phyloP scores from a whole-genome alignment of 1,140 invertebrate species.

The Linepithema humile region DNA sequence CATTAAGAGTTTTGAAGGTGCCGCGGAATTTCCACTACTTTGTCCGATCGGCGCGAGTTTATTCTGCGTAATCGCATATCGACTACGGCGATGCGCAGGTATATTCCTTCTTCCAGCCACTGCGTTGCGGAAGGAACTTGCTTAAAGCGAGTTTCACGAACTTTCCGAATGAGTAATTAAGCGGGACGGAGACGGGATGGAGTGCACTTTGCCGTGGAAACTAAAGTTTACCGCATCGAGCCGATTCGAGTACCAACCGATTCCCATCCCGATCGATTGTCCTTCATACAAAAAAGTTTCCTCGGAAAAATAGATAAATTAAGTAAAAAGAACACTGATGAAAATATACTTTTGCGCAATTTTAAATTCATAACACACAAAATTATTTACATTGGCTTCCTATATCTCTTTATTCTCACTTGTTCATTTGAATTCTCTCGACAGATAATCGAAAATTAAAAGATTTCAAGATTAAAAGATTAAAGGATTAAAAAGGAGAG shows the following conservation, averaged over 20 bases:
- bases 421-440: too few species aligned
- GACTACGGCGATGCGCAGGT: slow-evolving; percentile 52
- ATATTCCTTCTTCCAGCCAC: neutral
- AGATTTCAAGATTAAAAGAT: too few species aligned
- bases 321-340: neutral
- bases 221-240: slow-evolving; percentile 53
- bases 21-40: neutral
- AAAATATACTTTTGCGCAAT: neutral
- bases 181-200: slow-evolving; percentile 52
- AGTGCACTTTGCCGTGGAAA: slow-evolving; percentile 62
- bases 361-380: slow-evolving; percentile 24
- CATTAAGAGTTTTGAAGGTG: slow-evolving; percentile 18
- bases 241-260: slow-evolving; percentile 41
- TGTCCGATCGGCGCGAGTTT: slow-evolving; percentile 50
- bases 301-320: neutral
- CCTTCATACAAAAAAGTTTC: neutral
- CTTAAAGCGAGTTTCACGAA: slow-evolving; percentile 69
- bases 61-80: slow-evolving; percentile 72
- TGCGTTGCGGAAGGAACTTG: slow-evolving; percentile 53
- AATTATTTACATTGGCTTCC: too few species aligned
- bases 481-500: too few species aligned
- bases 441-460: too few species aligned
- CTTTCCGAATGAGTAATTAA: slow-evolving; percentile 75
- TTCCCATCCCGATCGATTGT: slow-evolving; percentile 45
- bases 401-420: too few species aligned